Base-by-base conservation (phyloP, 2,888 invertebrate genomes). In the Cephus spinipes region DNA sequence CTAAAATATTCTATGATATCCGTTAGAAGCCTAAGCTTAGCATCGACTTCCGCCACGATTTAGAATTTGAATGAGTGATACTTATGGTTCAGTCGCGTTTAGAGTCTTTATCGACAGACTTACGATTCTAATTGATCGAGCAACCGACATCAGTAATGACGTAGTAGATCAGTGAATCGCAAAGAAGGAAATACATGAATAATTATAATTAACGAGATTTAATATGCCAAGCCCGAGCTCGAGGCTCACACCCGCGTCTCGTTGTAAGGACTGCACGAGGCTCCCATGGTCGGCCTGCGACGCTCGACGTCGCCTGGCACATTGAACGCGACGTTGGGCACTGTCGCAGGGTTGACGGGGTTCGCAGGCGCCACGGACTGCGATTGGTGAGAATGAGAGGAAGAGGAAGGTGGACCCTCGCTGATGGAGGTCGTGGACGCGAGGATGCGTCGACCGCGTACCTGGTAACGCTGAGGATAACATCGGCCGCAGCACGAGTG, bases 381-480 rank as follows among this genome's bases (percentile, higher is more conserved):
- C 81, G 83, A 84, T 75, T 85, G 87, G 85, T 89, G 89, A 85
- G 87, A 89, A 84, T 89, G 89, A 84, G 87, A 86, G 84, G 88
- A 87, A 84, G 88, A 85, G 84, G 89, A 89, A 86, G 89, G 88
- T 80, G 86, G 86, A 78, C 86, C 88, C 87, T 91, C 90, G 88
- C 89, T 91, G 86, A 91, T 90, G 84, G 90, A 90, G 86, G 90
- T 90, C 85, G 88, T 90, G 86, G 90, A 91, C 82, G 88, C 88
- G 87, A 91, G 90, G 81, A 91, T 90, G 84, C 89, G 89, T 85
- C 89, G 91, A 90, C 91, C 91, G 89, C 92, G 92, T 93, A 96
- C 96, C 96, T 96, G 97, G 92, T 97, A 97, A 91, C 97, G 95
- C 91, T 97, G 96, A 69, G 97, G 96, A 90, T 96, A 96, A 92